These are phyloP conservation scores for Heliocidaris erythrogramma DNA, from an alignment of 35 echinoderm and acorn worm species.

Conservation along the genomic window DNA sequence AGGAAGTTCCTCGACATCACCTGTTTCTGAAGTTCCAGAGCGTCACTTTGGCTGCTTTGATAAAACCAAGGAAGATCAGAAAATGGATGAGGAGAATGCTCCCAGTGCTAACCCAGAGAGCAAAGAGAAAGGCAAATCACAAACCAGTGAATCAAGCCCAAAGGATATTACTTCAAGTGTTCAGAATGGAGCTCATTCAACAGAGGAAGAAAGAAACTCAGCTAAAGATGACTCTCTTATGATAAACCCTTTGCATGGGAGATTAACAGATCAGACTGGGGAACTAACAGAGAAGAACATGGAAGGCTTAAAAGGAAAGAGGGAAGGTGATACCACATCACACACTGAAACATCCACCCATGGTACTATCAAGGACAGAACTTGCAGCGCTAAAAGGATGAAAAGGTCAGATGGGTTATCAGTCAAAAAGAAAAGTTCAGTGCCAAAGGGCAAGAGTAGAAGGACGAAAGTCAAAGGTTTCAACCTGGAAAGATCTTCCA, in stretches of 20 bases:
- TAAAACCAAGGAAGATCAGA: constrained; percentile 42
- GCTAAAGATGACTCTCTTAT: not conserved
- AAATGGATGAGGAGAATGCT: constrained; percentile 14
- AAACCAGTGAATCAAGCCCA: not conserved
- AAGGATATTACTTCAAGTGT: not conserved
- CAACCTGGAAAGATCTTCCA: not conserved
- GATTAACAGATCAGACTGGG: not conserved
- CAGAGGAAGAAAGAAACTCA: not conserved
- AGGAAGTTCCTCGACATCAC: constrained; percentile 56
- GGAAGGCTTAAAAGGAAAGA: not conserved
- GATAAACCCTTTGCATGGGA: not conserved
- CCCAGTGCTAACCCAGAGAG: not conserved
- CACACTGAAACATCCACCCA: not conserved
- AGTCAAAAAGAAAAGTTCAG: constrained; percentile 45
- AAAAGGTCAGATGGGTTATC: constrained; percentile 35
- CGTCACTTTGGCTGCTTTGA: constrained; percentile 77
- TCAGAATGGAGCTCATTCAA: not conserved
- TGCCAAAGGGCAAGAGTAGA: constrained; percentile 55
- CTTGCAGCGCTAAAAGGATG: not conserved
- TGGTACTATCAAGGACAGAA: not conserved
- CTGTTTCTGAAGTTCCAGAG: constrained; percentile 58
- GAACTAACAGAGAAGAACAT: not conserved
- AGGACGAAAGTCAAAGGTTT: constrained; percentile 25
- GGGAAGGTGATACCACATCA: not conserved
- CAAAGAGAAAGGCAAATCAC: not conserved